These are phyloP conservation scores for Choreutis nemorana DNA, from an alignment of 2,888 invertebrate species.

Conservation along the genomic window DNA sequence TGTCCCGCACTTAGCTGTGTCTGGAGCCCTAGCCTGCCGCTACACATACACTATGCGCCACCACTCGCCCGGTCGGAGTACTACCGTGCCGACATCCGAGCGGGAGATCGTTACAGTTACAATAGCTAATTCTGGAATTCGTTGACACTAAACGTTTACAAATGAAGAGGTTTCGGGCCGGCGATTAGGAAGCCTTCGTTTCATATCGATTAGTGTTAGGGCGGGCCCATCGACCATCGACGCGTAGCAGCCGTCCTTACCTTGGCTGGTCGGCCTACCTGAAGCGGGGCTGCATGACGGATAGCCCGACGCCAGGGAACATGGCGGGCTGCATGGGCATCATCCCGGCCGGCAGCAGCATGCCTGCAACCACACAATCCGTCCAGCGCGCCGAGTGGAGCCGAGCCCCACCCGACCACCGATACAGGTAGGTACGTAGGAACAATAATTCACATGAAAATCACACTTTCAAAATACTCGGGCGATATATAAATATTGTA, in stretches of 20 bases:
- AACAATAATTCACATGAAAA: constrained; percentile 59
- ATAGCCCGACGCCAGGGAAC: constrained; percentile 37
- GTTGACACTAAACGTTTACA: not conserved
- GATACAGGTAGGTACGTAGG: constrained; percentile 40
- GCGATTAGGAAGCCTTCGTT: constrained; percentile 6
- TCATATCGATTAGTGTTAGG: constrained; percentile 1
- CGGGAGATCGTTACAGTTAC: constrained; percentile 3
- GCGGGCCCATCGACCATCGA: constrained; percentile 7
- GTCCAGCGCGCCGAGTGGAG: constrained; percentile 12
- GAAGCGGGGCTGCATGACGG: constrained; percentile 86
- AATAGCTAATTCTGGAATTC: constrained; percentile 3
- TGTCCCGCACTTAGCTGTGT: constrained; percentile 18
- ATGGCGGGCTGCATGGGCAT: constrained; percentile 57
- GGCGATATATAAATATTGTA: constrained; percentile 33
- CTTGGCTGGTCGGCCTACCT: constrained; percentile 68
- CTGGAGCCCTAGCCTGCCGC: constrained; percentile 18
- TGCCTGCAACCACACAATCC: constrained; percentile 37
- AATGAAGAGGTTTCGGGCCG: not conserved
- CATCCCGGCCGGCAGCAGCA: constrained; percentile 57
- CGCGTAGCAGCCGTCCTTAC: constrained; percentile 19
- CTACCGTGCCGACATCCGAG: constrained; percentile 5
- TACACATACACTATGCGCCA: no score
- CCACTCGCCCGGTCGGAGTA: constrained; percentile 9
- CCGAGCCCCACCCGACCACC: constrained; percentile 15
- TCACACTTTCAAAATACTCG: constrained; percentile 55